Evolutionary conservation across 2,797 vertebrate genomes (phyloP).

Genomic region (Danio albolineatus): DNA sequence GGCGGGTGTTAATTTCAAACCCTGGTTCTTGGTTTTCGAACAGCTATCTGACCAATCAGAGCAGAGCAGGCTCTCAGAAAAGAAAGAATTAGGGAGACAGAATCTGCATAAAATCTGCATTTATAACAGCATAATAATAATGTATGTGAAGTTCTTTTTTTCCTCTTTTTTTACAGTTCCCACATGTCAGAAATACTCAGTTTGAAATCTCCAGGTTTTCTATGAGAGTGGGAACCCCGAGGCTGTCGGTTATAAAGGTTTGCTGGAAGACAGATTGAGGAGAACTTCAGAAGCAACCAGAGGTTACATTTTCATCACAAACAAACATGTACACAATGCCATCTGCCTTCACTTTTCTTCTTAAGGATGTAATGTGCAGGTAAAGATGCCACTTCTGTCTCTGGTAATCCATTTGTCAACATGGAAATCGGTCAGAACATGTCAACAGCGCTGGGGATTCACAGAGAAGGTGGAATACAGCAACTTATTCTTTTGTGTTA

Average conservation of each 20-base stretch:
- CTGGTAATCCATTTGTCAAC: slow-evolving; percentile 72
- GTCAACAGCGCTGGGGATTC: slow-evolving; percentile 72
- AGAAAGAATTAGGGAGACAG: too few species aligned
- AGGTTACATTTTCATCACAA: slow-evolving; percentile 15
- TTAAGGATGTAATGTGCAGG: slow-evolving; percentile 68
- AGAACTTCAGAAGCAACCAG: background rate
- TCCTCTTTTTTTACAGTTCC: too few species aligned
- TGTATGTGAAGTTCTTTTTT: too few species aligned
- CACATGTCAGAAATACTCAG: too few species aligned
- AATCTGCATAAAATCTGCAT: too few species aligned
- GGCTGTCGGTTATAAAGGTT: background rate
- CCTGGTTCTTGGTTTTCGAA: too few species aligned
- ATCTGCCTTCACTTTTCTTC: slow-evolving; percentile 66
- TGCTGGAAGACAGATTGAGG: background rate
- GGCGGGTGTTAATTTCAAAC: too few species aligned
- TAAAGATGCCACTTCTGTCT: slow-evolving; percentile 72
- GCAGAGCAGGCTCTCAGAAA: too few species aligned
- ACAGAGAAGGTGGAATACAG: slow-evolving; percentile 52
- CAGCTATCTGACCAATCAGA: too few species aligned
- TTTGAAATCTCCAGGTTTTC: background rate
- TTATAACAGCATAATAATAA: too few species aligned
- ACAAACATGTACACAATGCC: slow-evolving; percentile 56
- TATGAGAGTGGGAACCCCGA: background rate
- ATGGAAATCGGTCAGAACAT: slow-evolving; percentile 68
- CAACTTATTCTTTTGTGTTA: slow-evolving; percentile 52